Conservation (phyloP, 2,113 vertebrate genomes). For the Pterocles burchelli region DNA sequence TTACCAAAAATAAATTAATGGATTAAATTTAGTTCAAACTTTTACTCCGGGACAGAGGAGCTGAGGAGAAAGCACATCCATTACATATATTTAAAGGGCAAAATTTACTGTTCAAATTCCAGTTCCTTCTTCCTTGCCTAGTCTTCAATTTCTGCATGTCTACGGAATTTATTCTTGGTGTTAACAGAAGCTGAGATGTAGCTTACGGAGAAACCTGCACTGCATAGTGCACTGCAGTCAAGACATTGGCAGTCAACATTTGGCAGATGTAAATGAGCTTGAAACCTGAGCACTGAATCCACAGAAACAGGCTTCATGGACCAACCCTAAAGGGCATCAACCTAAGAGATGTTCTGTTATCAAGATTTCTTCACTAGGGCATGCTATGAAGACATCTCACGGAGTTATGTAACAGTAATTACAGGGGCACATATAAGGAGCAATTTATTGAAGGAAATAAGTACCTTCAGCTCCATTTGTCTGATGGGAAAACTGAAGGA, state of each 20-base stretch:
- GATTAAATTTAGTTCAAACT: neutral
- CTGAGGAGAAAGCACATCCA: neutral
- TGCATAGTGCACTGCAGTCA: neutral
- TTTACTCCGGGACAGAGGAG: neutral
- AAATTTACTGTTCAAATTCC: neutral
- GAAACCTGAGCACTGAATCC: neutral
- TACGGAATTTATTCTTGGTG: neutral
- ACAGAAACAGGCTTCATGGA: neutral
- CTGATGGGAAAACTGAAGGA: neutral
- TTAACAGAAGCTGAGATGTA: neutral
- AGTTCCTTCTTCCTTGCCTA: neutral
- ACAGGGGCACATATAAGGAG: neutral
- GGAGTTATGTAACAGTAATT: neutral
- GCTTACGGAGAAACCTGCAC: neutral
- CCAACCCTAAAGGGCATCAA: neutral
- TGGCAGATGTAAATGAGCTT: neutral
- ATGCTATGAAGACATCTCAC: neutral
- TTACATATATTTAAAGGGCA: neutral
- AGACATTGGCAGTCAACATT: neutral
- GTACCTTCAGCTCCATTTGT: neutral
- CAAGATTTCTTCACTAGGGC: neutral
- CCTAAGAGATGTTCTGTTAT: neutral
- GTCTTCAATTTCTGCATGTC: neutral
- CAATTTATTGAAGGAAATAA: constrained; percentile 3
- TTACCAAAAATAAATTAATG: neutral